phyloP scores from a whole-genome alignment of 2,888 invertebrate genomes.

The Pyrgus malvae region DNA sequence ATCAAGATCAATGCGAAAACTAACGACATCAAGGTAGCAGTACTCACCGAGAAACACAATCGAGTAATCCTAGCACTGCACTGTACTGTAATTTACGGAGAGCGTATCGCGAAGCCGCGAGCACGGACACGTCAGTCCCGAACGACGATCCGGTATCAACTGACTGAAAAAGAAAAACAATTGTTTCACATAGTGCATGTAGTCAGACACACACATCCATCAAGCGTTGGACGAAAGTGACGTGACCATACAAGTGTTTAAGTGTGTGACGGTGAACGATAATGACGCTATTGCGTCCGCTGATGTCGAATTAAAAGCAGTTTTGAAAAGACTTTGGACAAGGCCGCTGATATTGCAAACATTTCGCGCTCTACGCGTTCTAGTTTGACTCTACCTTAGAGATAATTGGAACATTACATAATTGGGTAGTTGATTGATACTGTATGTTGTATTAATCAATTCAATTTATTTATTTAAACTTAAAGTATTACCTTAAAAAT shows the following conservation, averaged over 20 bases:
- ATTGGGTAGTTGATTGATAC: no score
- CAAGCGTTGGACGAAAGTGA: constrained; percentile 50
- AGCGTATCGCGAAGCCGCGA: constrained; percentile 28
- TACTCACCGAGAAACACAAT: constrained; percentile 60
- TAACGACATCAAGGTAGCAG: constrained; percentile 31
- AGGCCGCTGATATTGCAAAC: constrained; percentile 35
- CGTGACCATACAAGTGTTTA: constrained; percentile 38
- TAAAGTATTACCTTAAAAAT: no score
- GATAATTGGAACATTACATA: constrained; percentile 9
- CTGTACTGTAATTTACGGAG: constrained; percentile 48
- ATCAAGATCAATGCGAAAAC: constrained; percentile 55
- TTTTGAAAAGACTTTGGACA: constrained; percentile 36
- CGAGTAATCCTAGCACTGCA: constrained; percentile 61
- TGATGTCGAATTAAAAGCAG: constrained; percentile 37
- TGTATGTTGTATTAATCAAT: no score
- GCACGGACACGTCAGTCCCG: constrained; percentile 45
- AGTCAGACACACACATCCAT: constrained; percentile 41
- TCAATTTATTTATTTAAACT: no score
- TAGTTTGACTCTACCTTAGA: neutral
- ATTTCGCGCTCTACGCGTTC: constrained; percentile 1
- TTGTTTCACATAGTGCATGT: constrained; percentile 47
- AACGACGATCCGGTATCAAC: constrained; percentile 57
- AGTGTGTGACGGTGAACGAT: constrained; percentile 45
- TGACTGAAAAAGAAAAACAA: constrained; percentile 43
- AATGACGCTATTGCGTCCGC: constrained; percentile 50